Base-by-base conservation (phyloP, 2,113 vertebrate genomes). In the Phoxinus phoxinus region DNA sequence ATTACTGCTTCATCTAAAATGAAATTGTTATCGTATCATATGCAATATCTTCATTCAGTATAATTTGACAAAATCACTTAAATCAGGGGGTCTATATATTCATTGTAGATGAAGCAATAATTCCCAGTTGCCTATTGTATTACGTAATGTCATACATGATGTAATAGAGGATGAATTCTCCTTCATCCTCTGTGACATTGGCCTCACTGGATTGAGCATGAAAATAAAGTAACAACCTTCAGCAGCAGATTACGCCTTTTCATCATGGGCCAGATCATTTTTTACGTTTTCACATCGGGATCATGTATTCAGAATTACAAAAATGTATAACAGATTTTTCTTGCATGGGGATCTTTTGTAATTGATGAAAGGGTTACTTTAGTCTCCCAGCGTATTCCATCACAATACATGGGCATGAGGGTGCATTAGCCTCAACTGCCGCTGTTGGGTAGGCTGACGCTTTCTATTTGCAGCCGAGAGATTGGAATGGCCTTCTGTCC, bases 351-450 rank as follows among this genome's bases (percentile, higher is more conserved):
- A 13, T 59, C 25, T 69, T 61, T 81, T 86, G 90, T 88, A 88
- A 86, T 89, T 72, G 79, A 80, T 88, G 83, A 85, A 82, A 81
- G 87, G 87, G 27, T 59, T 85, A 83, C 7, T 12, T 71, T 41
- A 44, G 75, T 86, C 87, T 89, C 80, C 73, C 19, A 27, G 84
- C 88, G 30, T 87, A 86, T 90, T 87, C 86, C 83, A 80, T 81
- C 83, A 87, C 84, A 65, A 81, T 84, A 88, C 56, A 1, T 53
- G 63, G 74, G 74, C 77, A 85, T 78, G 77, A 63, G 73, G 51
- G 32, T 35, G 46, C 73, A 59, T 71, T 85, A 81, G 59, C 41
- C 71, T 32, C 41, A 69, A 46, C 48, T 73, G 65, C 21, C 2
- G 21, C 46, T 67, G 41, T 81, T 69, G 37, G 79, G 80, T 59